A percentile compares a stretch with the other conserved stretches of the same genome.
phyloP scores from a whole-genome alignment of 2,888 invertebrate species.

The Epistrophe eligans region DNA sequence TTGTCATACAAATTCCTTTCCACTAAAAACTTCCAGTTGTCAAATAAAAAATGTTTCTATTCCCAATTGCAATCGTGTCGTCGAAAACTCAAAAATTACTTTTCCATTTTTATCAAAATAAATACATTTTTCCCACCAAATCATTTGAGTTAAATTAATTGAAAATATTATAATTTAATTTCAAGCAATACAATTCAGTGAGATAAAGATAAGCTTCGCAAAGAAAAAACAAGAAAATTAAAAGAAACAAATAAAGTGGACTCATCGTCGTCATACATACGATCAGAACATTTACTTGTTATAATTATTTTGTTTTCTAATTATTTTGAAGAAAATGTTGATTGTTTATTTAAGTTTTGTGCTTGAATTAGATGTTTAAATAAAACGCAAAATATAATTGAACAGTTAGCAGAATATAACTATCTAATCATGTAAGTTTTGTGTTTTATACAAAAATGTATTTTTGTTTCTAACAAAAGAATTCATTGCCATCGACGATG shows the following conservation, averaged over 20 bases:
- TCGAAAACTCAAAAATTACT: slow-evolving; percentile 64
- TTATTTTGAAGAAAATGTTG: slow-evolving; percentile 10
- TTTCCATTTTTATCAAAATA: slow-evolving; percentile 15
- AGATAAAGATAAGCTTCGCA: not conserved
- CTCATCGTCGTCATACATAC: slow-evolving; percentile 27
- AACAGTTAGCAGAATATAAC: not conserved
- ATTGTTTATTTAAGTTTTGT: slow-evolving; percentile 35
- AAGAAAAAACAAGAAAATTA: slow-evolving; percentile 1
- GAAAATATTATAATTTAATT: not conserved
- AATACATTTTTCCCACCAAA: not conserved
- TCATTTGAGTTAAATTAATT: not conserved
- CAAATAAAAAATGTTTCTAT: slow-evolving; percentile 68
- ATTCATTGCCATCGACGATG: slow-evolving; percentile 56
- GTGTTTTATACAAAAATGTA: not conserved
- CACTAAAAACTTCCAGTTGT: slow-evolving; percentile 62
- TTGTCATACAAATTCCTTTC: slow-evolving; percentile 51
- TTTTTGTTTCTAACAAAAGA: slow-evolving; percentile 50
- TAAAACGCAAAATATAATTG: slow-evolving; percentile 12
- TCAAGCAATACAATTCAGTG: not conserved
- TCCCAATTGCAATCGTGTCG: slow-evolving; percentile 76
- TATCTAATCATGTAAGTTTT: slow-evolving; percentile 53
- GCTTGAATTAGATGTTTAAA: slow-evolving; percentile 26
- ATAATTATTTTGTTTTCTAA: slow-evolving; percentile 48
- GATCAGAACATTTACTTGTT: slow-evolving; percentile 36
- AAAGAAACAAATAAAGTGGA: slow-evolving; percentile 44